A percentile compares a stretch with the other conserved stretches of the same genome.
These are phyloP conservation scores for Ochropacha duplaris DNA, from an alignment of 2,888 invertebrate genomes.

Conservation along the genomic window DNA sequence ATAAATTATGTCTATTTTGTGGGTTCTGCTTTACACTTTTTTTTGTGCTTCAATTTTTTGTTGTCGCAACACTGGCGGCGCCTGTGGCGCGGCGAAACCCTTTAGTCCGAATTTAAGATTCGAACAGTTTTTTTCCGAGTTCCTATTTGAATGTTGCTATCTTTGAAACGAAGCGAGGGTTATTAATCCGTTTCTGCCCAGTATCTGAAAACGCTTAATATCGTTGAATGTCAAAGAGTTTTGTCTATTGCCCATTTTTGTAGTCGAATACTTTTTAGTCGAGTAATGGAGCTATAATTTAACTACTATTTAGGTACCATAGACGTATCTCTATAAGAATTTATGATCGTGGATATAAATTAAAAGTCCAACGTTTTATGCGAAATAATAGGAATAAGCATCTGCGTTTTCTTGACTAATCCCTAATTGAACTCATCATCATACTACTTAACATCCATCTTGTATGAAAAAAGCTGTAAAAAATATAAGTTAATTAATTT, in stretches of 20 bases:
- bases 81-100: slow-evolving; percentile 72
- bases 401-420: not conserved
- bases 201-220: slow-evolving; percentile 71
- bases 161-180: slow-evolving; percentile 36
- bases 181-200: slow-evolving; percentile 71
- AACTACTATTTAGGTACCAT: no score
- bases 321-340: not conserved
- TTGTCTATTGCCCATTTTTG: slow-evolving; percentile 50
- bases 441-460: not conserved
- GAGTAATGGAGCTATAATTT: slow-evolving; percentile 40
- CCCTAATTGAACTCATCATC: not conserved
- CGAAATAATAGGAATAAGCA: no score
- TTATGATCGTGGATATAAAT: not conserved
- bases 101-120: slow-evolving; percentile 68
- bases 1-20: slow-evolving; percentile 79
- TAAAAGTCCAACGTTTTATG: no score
- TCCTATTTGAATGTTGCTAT: slow-evolving; percentile 33
- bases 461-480: no score
- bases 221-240: slow-evolving; percentile 32
- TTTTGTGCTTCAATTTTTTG: slow-evolving; percentile 66
- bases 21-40: slow-evolving; percentile 73
- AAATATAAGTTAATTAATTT: no score
- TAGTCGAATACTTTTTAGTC: slow-evolving; percentile 40
- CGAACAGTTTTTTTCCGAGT: slow-evolving; percentile 25
- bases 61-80: slow-evolving; percentile 64